A percentile compares a stretch with the other conserved stretches of the same genome.
Evolutionary conservation across 1,140 invertebrate species (phyloP).

Genomic region (Temnothorax curvispinosus): DNA sequence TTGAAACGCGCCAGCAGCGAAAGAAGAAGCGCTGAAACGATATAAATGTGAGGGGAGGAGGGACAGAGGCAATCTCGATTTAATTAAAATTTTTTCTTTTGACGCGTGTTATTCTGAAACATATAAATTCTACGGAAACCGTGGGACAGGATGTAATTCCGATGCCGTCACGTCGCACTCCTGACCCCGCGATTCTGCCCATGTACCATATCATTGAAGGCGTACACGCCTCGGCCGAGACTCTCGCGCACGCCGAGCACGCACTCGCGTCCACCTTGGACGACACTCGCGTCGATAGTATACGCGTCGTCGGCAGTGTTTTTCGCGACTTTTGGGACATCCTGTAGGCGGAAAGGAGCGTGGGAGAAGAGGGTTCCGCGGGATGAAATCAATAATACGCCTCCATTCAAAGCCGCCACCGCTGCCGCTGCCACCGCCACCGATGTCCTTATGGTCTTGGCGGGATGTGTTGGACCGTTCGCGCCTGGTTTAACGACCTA

Average conservation of each 20-base stretch:
- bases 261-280: not conserved
- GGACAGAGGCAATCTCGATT: not conserved
- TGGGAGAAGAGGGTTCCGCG: slow-evolving; percentile 58
- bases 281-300: not conserved
- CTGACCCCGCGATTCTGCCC: not conserved
- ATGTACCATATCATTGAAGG: not conserved
- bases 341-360: slow-evolving; percentile 30
- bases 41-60: not conserved
- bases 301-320: not conserved
- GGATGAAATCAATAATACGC: slow-evolving; percentile 82
- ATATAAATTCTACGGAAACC: not conserved
- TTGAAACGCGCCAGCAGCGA: not conserved
- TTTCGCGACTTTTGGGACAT: slow-evolving; percentile 57
- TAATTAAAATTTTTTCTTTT: slow-evolving; percentile 18
- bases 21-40: not conserved
- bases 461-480: not conserved
- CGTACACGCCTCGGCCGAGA: not conserved
- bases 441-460: slow-evolving; percentile 41
- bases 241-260: not conserved
- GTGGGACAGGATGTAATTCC: not conserved
- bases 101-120: not conserved
- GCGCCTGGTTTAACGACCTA: slow-evolving; percentile 29
- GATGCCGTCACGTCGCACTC: not conserved
- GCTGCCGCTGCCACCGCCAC: not conserved
- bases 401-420: slow-evolving; percentile 73